A percentile compares a stretch with the other conserved stretches of the same genome.
Conservation (phyloP, 2,797 vertebrate species). For the Macropus fuliginosus region DNA sequence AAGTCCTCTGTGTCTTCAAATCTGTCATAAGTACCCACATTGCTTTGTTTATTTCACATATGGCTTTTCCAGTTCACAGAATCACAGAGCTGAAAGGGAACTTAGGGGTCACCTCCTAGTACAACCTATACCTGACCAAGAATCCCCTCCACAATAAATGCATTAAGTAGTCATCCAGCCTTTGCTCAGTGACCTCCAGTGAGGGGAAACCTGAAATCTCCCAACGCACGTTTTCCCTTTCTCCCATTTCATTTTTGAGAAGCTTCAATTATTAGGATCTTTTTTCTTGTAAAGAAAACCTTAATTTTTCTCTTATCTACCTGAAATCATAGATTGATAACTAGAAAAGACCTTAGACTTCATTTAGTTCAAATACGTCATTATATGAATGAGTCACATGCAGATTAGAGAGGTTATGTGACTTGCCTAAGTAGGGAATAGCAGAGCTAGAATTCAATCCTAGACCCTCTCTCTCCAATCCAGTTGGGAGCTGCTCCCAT, state of each 20-base stretch:
- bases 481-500: not conserved
- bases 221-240: not conserved
- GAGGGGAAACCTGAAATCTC: not conserved
- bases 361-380: not conserved
- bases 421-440: not conserved
- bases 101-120: not conserved
- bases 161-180: not conserved
- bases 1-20: not conserved
- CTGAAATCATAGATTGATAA: not conserved
- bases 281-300: not conserved
- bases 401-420: not conserved
- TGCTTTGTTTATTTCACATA: not conserved
- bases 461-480: accelerated
- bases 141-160: not conserved
- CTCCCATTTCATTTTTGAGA: not conserved
- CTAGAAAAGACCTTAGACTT: not conserved
- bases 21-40: not conserved
- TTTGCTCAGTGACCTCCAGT: not conserved
- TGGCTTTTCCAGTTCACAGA: not conserved
- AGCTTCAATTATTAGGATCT: not conserved
- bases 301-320: not conserved
- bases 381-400: not conserved
- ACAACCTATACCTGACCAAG: not conserved
- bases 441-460: not conserved
- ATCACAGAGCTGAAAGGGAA: not conserved